Evolutionary conservation across 2,113 vertebrate species (phyloP).

Genomic region (Peromyscus polionotus): DNA sequence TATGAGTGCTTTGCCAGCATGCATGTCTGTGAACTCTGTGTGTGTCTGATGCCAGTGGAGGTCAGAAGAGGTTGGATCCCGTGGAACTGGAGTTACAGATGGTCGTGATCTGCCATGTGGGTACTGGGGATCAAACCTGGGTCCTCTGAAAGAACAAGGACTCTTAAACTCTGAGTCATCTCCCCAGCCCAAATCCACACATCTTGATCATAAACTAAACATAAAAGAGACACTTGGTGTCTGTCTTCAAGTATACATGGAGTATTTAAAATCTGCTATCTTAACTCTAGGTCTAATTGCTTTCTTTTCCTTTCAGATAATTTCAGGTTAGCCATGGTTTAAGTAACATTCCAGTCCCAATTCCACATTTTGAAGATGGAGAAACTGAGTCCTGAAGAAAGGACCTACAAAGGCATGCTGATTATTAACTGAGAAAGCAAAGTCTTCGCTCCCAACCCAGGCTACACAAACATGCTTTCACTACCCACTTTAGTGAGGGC

Average conservation of each 20-base stretch:
- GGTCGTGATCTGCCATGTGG: no score
- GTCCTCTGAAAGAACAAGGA: neutral
- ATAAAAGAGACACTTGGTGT: constrained; percentile 10
- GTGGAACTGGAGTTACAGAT: neutral
- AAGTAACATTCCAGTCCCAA: neutral
- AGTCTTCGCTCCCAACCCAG: constrained; percentile 37
- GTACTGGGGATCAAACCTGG: neutral
- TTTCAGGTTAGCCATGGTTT: neutral
- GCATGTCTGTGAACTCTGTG: neutral
- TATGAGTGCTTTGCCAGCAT: neutral
- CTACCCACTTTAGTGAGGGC: constrained; percentile 11
- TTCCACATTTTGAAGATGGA: neutral
- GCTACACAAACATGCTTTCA: constrained; percentile 16
- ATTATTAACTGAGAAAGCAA: constrained; percentile 40
- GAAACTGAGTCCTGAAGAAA: constrained; percentile 27
- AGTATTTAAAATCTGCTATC: neutral
- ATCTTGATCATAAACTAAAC: constrained; percentile 46
- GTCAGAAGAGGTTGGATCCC: neutral
- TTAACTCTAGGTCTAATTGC: constrained; percentile 38
- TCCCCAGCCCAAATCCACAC: neutral
- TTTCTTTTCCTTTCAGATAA: constrained; percentile 45
- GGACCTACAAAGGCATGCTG: constrained; percentile 3
- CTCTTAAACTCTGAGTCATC: neutral
- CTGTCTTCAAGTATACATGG: neutral
- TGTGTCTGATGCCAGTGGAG: neutral